These are phyloP conservation scores for Girardinichthys multiradiatus DNA, from an alignment of 2,113 vertebrate species.

Conservation along the genomic window DNA sequence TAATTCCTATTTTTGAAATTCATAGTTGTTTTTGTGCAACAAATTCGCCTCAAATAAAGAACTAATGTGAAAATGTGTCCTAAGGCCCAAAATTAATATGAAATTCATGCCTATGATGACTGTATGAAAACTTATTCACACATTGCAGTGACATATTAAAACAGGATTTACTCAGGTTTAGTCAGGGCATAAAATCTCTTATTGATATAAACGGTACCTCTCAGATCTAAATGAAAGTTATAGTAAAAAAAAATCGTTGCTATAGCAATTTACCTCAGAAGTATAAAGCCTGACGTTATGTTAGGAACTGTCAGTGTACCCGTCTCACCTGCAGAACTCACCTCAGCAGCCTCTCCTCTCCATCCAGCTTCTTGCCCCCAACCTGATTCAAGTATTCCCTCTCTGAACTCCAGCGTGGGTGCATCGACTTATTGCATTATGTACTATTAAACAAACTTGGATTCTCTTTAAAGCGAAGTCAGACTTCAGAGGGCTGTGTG, in stretches of 20 bases:
- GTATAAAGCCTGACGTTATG: conserved; percentile 2
- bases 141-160: not conserved
- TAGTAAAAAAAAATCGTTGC: conserved; percentile 1
- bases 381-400: conserved; percentile 63
- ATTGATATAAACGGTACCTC: not conserved
- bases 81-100: too few relatives aligned
- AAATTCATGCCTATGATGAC: not conserved
- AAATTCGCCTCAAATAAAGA: too few relatives aligned
- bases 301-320: conserved; percentile 17
- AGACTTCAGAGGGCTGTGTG: conserved; percentile 77
- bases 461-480: conserved; percentile 71
- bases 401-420: conserved; percentile 56
- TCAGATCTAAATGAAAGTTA: not conserved
- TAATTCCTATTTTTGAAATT: not conserved
- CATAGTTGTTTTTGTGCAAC: too few relatives aligned
- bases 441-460: conserved; percentile 77
- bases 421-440: conserved; percentile 67
- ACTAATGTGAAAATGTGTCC: too few relatives aligned
- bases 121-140: not conserved
- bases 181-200: not conserved
- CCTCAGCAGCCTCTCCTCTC: conserved; percentile 15
- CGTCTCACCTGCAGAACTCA: conserved; percentile 43
- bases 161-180: conserved; percentile 7
- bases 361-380: conserved; percentile 36
- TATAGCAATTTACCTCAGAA: not conserved